Percentiles rank a stretch among this genome's conserved stretches.
Evolutionary conservation across 64 coral and sea anemone genomes (phyloP).

Genomic region (Hydrozoanthus tunicans): DNA sequence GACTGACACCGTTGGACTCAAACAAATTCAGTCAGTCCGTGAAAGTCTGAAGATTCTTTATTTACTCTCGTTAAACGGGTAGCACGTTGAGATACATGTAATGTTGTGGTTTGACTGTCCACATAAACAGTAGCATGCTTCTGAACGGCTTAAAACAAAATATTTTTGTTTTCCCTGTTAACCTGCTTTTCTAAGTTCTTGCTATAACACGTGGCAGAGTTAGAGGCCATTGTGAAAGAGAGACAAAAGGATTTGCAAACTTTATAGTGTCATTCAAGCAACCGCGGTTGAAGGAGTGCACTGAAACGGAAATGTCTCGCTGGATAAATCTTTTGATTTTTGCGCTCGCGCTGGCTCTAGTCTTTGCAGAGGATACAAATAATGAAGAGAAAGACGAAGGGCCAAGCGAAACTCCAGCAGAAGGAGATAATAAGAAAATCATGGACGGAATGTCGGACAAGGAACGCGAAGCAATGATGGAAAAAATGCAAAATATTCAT

Average conservation of each 20-base stretch:
- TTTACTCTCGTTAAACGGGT: neutral
- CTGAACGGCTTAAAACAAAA: constrained; percentile 7
- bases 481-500: constrained; percentile 52
- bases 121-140: neutral
- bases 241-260: constrained; percentile 14
- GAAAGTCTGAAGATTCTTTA: neutral
- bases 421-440: neutral
- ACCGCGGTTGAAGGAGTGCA: neutral
- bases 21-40: neutral
- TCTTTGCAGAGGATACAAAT: constrained; percentile 22
- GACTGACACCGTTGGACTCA: no score
- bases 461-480: constrained; percentile 43
- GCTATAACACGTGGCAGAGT: constrained; percentile 32
- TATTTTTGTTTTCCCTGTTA: constrained; percentile 4
- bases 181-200: neutral
- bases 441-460: constrained; percentile 35
- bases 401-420: neutral
- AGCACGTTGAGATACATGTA: neutral
- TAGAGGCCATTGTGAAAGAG: neutral
- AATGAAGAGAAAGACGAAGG: constrained; percentile 40
- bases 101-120: constrained; percentile 25
- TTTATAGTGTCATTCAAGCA: neutral
- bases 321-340: constrained; percentile 16
- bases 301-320: neutral
- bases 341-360: constrained; percentile 6